phyloP scores from a whole-genome alignment of 2,113 vertebrate genomes.

The Leuciscus idus region DNA sequence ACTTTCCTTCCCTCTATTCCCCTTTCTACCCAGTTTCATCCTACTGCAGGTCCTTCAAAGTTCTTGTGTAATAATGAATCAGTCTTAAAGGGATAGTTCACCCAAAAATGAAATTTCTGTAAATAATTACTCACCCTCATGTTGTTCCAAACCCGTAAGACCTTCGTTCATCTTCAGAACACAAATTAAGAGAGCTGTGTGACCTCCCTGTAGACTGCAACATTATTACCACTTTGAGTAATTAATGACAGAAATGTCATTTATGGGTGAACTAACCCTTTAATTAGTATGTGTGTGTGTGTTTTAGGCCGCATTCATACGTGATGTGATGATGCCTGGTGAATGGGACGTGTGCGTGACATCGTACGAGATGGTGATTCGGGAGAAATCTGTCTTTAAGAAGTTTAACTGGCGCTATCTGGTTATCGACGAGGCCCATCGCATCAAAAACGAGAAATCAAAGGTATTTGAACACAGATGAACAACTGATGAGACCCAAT shows the following conservation, averaged over 20 bases:
- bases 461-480: conserved; percentile 73
- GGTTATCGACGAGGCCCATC: conserved; percentile 90
- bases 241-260: too few relatives aligned
- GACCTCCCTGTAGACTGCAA: too few relatives aligned
- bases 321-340: conserved; percentile 90
- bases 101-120: too few relatives aligned
- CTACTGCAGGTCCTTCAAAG: background rate
- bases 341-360: conserved; percentile 93
- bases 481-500: conserved; percentile 19
- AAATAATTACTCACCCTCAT: too few relatives aligned
- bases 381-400: conserved; percentile 91
- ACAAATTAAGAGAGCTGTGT: too few relatives aligned
- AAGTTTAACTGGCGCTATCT: conserved; percentile 92
- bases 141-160: too few relatives aligned
- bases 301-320: conserved; percentile 86
- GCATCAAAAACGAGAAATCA: conserved; percentile 93
- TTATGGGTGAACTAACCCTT: too few relatives aligned
- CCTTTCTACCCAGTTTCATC: background rate
- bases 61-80: conserved; percentile 3
- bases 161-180: too few relatives aligned
- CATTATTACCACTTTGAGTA: too few relatives aligned
- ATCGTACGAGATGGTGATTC: conserved; percentile 91
- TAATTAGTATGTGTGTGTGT: conserved; percentile 15
- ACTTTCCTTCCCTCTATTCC: background rate
- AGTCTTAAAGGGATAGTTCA: too few relatives aligned